These are phyloP conservation scores for Baronia brevicornis DNA, from an alignment of 2,888 invertebrate species.

Conservation along the genomic window DNA sequence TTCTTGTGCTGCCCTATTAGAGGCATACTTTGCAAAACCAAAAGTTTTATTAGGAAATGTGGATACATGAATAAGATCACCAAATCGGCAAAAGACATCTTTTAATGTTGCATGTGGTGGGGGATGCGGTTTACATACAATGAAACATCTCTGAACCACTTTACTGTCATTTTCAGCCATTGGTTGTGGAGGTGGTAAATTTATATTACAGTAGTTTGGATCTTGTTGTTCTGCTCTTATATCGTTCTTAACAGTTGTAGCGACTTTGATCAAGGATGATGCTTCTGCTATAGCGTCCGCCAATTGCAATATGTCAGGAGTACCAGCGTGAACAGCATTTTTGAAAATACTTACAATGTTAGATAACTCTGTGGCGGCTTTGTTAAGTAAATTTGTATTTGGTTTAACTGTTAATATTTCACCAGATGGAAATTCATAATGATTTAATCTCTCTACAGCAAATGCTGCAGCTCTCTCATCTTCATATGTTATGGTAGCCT, in stretches of 20 bases:
- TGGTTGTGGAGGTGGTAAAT: slow-evolving; percentile 83
- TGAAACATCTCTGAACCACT: slow-evolving; percentile 80
- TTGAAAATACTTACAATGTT: slow-evolving; percentile 56
- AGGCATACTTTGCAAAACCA: slow-evolving; percentile 94
- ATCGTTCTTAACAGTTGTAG: slow-evolving; percentile 43
- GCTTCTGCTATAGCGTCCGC: slow-evolving; percentile 88
- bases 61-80: slow-evolving; percentile 91
- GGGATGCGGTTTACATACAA: slow-evolving; percentile 79
- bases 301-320: slow-evolving; percentile 77
- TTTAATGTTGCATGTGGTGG: slow-evolving; percentile 85
- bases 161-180: slow-evolving; percentile 77
- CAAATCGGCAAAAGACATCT: slow-evolving; percentile 93
- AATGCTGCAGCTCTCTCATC: slow-evolving; percentile 64
- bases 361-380: slow-evolving; percentile 51
- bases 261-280: slow-evolving; percentile 83
- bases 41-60: slow-evolving; percentile 92
- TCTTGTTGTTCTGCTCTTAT: slow-evolving; percentile 26
- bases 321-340: slow-evolving; percentile 44
- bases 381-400: slow-evolving; percentile 60
- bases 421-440: slow-evolving; percentile 94
- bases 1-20: slow-evolving; percentile 82
- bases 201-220: slow-evolving; percentile 74
- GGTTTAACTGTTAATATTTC: slow-evolving; percentile 85
- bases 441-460: slow-evolving; percentile 89
- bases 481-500: slow-evolving; percentile 49